These are phyloP conservation scores for Pygoscelis antarcticus DNA, from an alignment of 2,113 vertebrate genomes.

Conservation along the genomic window DNA sequence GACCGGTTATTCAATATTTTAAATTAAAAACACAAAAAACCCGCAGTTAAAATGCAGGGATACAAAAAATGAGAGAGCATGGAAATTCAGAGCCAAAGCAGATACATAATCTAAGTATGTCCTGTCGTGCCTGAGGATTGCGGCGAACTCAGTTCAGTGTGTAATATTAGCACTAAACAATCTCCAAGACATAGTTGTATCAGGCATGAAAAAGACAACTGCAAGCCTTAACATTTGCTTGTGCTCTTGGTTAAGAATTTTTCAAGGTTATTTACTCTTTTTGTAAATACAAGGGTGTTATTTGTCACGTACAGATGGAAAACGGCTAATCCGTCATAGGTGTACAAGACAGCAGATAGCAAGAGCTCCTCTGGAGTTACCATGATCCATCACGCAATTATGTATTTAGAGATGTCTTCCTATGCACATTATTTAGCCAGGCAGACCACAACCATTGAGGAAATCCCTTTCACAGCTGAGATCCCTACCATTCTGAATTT, in stretches of 20 bases:
- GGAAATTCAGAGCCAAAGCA: constrained; percentile 20
- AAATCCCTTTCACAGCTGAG: not conserved
- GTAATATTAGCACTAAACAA: not conserved
- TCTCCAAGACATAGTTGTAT: not conserved
- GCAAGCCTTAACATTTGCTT: not conserved
- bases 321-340: not conserved
- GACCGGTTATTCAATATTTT: not conserved
- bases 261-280: constrained; percentile 25
- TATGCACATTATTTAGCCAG: not conserved
- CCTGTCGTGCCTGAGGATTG: not conserved
- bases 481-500: not conserved
- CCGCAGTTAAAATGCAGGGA: not conserved
- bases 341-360: not conserved
- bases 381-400: constrained; percentile 47
- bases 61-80: not conserved
- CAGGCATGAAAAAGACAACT: constrained; percentile 19
- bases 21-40: constrained; percentile 13
- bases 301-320: not conserved
- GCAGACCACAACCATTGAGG: not conserved
- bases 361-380: constrained; percentile 1
- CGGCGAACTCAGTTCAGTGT: not conserved
- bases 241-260: not conserved
- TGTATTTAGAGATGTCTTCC: not conserved
- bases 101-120: not conserved
- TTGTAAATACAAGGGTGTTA: not conserved